phyloP scores from a whole-genome alignment of 2,797 vertebrate species.

The Acipenser oxyrinchus region DNA sequence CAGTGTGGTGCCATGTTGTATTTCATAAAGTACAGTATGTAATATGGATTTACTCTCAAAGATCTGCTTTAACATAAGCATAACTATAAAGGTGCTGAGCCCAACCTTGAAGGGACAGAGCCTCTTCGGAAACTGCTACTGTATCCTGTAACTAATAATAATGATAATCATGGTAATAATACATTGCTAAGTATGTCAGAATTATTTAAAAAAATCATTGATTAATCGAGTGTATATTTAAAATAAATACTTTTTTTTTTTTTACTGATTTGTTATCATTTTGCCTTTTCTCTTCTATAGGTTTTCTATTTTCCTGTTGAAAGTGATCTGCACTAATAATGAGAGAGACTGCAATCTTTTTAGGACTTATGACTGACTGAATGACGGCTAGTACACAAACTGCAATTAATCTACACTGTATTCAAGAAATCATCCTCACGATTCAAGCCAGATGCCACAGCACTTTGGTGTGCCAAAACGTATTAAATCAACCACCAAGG shows the following conservation, averaged over 20 bases:
- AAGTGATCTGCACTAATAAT: conserved; percentile 14
- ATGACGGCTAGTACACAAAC: conserved; percentile 1
- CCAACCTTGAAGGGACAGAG: too few species aligned
- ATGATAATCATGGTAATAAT: too few species aligned
- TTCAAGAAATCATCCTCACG: conserved; percentile 10
- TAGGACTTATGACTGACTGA: conserved; percentile 30
- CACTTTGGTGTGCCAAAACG: conserved; percentile 54
- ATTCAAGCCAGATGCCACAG: conserved; percentile 21
- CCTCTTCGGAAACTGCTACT: too few species aligned
- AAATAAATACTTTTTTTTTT: background rate
- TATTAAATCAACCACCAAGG: conserved; percentile 54
- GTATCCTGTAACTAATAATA: too few species aligned
- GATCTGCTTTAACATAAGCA: too few species aligned
- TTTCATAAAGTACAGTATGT: too few species aligned
- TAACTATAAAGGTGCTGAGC: too few species aligned
- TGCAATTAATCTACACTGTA: background rate
- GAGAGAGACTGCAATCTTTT: conserved; percentile 25
- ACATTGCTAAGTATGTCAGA: background rate
- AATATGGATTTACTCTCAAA: too few species aligned
- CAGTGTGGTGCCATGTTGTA: background rate
- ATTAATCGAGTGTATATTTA: background rate
- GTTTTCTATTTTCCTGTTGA: conserved; percentile 17
- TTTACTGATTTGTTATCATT: background rate
- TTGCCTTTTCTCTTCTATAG: conserved; percentile 27
- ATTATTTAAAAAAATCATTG: background rate